Evolutionary conservation across 2,113 vertebrate species (phyloP).

Genomic region (Sphaerodactylus townsendi): DNA sequence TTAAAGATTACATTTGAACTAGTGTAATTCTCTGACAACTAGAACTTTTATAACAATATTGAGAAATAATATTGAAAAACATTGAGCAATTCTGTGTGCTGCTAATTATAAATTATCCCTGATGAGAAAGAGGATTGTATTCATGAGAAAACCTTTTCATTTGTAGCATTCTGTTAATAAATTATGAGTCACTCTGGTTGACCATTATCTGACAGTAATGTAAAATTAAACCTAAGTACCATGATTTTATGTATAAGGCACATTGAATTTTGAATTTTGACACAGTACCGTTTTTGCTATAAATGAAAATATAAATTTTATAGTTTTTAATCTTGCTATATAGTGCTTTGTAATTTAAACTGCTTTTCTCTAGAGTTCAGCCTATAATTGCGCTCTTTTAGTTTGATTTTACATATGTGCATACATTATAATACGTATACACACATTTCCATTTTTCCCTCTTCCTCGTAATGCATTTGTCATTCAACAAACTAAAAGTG

Average conservation of each 20-base stretch:
- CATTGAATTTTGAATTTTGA: neutral
- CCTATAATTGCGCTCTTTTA: neutral
- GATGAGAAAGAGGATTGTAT: neutral
- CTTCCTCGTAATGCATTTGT: neutral
- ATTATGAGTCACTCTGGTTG: neutral
- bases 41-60: neutral
- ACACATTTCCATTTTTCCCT: neutral
- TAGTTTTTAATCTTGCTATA: neutral
- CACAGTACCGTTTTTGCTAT: neutral
- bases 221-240: neutral
- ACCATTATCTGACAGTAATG: neutral
- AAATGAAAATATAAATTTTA: neutral
- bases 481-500: neutral
- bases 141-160: neutral
- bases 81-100: neutral
- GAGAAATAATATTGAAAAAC: too few species aligned
- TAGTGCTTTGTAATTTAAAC: neutral
- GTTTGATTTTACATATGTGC: too few species aligned
- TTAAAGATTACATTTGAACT: neutral
- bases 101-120: neutral
- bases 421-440: too few species aligned
- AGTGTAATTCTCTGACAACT: neutral
- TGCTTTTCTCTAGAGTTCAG: neutral
- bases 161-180: conserved; percentile 2
- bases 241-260: neutral